Percentiles rank a stretch among this genome's conserved stretches.
Conservation (phyloP, 2,888 invertebrate species). For the Drosophila gaucha region DNA sequence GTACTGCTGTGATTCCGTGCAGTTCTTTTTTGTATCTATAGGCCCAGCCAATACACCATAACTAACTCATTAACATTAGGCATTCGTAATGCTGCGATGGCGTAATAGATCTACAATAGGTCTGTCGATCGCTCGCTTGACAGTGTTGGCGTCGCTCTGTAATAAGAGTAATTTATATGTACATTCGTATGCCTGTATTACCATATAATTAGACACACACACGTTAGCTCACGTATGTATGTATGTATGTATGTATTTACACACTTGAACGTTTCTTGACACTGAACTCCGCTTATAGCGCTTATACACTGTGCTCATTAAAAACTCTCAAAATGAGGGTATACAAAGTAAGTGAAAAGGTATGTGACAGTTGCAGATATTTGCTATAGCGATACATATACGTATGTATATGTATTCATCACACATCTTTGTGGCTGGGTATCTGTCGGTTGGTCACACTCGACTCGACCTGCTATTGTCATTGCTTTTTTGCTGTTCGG, state of each 20-base stretch:
- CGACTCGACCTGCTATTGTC: background rate
- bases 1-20: background rate
- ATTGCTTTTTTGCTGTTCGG: slow-evolving; percentile 8
- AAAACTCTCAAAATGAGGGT: background rate
- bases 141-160: slow-evolving; percentile 50
- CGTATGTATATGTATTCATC: background rate
- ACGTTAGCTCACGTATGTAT: slow-evolving; percentile 13
- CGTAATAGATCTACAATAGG: slow-evolving; percentile 65
- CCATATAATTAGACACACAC: slow-evolving; percentile 74
- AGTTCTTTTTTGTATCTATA: slow-evolving; percentile 2
- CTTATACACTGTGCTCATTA: slow-evolving; percentile 4
- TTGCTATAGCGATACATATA: background rate
- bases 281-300: slow-evolving; percentile 51
- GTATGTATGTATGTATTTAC: background rate
- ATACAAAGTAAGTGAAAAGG: background rate
- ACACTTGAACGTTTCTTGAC: slow-evolving; percentile 74
- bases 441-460: background rate
- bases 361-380: background rate
- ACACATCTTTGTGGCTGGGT: background rate
- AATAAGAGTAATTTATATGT: slow-evolving; percentile 80
- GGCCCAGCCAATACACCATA: slow-evolving; percentile 46
- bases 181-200: slow-evolving; percentile 73
- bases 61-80: slow-evolving; percentile 64
- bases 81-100: slow-evolving; percentile 64
- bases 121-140: slow-evolving; percentile 35